Conservation (phyloP, 2,888 invertebrate genomes). For the Ennomos quercinarius region DNA sequence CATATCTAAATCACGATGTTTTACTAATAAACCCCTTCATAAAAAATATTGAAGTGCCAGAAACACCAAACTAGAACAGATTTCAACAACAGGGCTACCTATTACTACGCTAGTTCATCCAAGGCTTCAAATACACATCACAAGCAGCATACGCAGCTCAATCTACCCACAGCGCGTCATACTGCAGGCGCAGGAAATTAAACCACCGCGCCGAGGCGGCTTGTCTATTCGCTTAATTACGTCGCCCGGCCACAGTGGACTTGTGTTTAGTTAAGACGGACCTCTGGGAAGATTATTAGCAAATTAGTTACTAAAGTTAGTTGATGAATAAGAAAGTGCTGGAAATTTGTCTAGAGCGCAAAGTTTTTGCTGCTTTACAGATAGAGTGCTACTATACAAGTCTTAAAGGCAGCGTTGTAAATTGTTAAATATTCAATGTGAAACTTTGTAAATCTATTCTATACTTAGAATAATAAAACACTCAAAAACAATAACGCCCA, state of each 20-base stretch:
- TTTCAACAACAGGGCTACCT: background rate
- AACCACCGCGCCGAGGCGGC: constrained; percentile 69
- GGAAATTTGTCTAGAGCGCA: constrained; percentile 6
- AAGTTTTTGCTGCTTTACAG: no score
- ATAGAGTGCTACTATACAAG: no score
- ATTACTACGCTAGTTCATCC: background rate
- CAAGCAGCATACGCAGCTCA: constrained; percentile 1
- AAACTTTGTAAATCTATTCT: no score
- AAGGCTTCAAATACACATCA: constrained; percentile 9
- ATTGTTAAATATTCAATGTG: no score
- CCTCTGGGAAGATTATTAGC: constrained; percentile 25
- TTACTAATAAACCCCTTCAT: no score
- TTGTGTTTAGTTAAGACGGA: constrained; percentile 33
- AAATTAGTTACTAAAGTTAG: constrained; percentile 16
- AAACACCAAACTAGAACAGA: background rate
- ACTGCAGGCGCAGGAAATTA: constrained; percentile 71
- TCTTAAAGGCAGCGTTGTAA: no score
- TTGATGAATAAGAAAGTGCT: constrained; percentile 20
- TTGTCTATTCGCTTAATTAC: constrained; percentile 46
- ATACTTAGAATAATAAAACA: no score
- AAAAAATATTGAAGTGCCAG: no score
- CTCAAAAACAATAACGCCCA: no score
- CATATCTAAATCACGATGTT: no score
- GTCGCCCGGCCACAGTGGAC: constrained; percentile 28
- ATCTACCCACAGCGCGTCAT: constrained; percentile 7